These are phyloP conservation scores for Limanda limanda DNA, from an alignment of 2,113 vertebrate species.

Conservation along the genomic window DNA sequence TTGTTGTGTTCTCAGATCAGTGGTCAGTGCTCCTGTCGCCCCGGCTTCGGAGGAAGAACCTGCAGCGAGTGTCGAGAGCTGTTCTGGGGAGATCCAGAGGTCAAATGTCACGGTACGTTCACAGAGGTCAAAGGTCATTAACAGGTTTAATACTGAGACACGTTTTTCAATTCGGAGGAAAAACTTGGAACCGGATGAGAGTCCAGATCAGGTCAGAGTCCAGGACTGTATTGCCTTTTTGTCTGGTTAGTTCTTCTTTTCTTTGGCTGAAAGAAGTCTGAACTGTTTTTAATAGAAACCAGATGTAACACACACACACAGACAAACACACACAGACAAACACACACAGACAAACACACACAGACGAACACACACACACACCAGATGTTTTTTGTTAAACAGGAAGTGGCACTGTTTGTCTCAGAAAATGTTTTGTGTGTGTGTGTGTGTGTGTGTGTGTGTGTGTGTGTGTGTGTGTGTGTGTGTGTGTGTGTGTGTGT, in stretches of 20 bases:
- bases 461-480: not conserved
- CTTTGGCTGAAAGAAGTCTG: not conserved
- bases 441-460: not conserved
- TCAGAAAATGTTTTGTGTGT: not conserved
- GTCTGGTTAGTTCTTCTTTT: slow-evolving; percentile 2
- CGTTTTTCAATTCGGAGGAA: too few species aligned
- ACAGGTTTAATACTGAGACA: too few species aligned
- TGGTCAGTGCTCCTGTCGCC: slow-evolving; percentile 93
- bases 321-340: not conserved
- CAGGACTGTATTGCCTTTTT: not conserved
- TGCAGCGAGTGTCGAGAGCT: slow-evolving; percentile 93
- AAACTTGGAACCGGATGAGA: too few species aligned
- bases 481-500: not conserved
- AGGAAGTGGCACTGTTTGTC: slow-evolving; percentile 4
- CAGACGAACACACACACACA: not conserved
- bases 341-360: not conserved
- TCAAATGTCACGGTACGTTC: slow-evolving; percentile 89
- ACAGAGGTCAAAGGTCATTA: not conserved
- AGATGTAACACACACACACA: slow-evolving; percentile 24
- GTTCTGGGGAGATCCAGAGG: slow-evolving; percentile 92
- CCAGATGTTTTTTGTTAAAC: slow-evolving; percentile 6
- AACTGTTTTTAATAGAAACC: slow-evolving; percentile 18
- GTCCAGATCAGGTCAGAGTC: too few species aligned
- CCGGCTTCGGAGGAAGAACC: slow-evolving; percentile 92
- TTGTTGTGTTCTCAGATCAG: slow-evolving; percentile 84